Conservation (phyloP, 2,113 vertebrate species). For the Corynorhinus townsendii region DNA sequence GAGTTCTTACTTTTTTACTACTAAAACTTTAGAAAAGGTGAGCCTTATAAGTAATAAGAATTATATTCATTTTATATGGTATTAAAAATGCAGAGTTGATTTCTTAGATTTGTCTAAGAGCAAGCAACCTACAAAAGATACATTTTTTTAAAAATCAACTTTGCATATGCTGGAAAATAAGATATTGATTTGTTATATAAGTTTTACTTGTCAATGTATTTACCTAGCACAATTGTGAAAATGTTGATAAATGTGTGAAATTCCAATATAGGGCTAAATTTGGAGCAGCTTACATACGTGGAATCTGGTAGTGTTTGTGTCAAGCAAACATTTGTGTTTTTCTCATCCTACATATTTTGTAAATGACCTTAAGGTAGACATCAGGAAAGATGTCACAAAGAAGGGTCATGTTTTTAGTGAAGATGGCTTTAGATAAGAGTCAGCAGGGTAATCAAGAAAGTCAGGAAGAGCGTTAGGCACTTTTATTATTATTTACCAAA, state of each 20-base stretch:
- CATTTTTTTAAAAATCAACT: constrained; percentile 4
- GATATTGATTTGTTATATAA: neutral
- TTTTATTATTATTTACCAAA: neutral
- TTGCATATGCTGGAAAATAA: neutral
- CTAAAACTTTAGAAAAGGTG: neutral
- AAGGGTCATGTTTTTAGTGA: neutral
- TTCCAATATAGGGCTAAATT: neutral
- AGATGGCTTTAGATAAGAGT: neutral
- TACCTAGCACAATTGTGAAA: neutral
- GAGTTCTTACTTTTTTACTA: neutral
- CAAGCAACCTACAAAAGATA: neutral
- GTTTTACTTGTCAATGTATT: neutral
- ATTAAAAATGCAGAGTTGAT: neutral
- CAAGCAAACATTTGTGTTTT: neutral
- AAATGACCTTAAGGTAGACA: neutral
- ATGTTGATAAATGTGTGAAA: neutral
- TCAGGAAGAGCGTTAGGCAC: neutral
- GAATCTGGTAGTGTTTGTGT: neutral
- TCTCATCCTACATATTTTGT: neutral
- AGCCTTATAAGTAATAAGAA: neutral
- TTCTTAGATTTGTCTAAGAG: neutral
- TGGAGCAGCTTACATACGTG: neutral
- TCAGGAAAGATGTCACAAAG: neutral
- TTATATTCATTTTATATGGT: neutral
- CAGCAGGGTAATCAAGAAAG: neutral